Conservation (phyloP, 2,888 invertebrate species). For the Tethea ocularis region DNA sequence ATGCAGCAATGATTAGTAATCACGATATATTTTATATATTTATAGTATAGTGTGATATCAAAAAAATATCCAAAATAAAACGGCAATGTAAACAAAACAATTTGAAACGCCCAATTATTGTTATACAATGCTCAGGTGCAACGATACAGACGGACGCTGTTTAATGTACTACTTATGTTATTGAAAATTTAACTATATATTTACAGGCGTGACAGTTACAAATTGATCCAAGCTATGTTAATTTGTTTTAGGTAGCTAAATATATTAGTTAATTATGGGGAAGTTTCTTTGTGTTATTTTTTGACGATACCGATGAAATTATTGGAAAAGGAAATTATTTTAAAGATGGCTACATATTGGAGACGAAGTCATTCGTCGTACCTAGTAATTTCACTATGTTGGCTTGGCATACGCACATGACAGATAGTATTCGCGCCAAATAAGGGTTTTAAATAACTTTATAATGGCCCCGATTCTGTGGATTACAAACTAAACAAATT, state of each 20-base stretch:
- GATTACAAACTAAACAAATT: too few species aligned
- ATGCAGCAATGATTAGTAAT: too few species aligned
- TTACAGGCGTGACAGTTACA: constrained; percentile 32
- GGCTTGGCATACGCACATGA: too few species aligned
- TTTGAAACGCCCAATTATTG: not conserved
- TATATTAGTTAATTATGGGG: constrained; percentile 18
- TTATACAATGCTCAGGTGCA: constrained; percentile 26
- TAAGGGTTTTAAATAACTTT: too few species aligned
- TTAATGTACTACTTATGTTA: constrained; percentile 44
- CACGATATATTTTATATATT: too few species aligned
- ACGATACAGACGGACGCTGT: constrained; percentile 20
- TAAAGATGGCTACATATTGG: not conserved
- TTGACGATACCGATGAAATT: constrained; percentile 16
- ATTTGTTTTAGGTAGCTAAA: constrained; percentile 24
- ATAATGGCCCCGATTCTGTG: too few species aligned
- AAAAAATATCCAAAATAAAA: not conserved
- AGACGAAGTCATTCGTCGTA: too few species aligned
- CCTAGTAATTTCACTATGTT: too few species aligned
- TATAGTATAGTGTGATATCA: not conserved
- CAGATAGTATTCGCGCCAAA: too few species aligned
- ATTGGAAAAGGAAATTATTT: constrained; percentile 14
- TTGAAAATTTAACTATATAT: constrained; percentile 47
- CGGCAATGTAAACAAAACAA: not conserved
- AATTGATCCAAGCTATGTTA: constrained; percentile 30
- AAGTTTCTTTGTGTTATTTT: constrained; percentile 14